Evolutionary conservation across 2,888 invertebrate species (phyloP).

Genomic region (Siphonodentalium dalli): DNA sequence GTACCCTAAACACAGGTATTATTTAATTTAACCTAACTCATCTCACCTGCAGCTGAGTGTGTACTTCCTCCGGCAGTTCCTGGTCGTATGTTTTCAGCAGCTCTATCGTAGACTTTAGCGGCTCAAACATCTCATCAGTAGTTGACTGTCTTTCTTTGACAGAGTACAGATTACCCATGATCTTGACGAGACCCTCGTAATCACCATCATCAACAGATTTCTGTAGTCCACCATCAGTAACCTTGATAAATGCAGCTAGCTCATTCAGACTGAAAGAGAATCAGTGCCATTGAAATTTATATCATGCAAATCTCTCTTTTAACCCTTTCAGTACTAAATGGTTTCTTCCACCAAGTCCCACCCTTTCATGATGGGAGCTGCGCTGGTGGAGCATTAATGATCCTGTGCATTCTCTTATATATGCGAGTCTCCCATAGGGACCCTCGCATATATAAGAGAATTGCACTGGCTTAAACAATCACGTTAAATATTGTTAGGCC

Average conservation of each 20-base stretch:
- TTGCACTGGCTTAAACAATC: too few relatives aligned
- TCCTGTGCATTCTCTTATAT: too few relatives aligned
- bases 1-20: too few relatives aligned
- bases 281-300: not conserved
- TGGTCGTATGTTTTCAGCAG: conserved; percentile 92
- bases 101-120: conserved; percentile 90
- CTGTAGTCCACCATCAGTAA: conserved; percentile 86
- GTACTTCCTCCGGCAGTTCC: conserved; percentile 95
- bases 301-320: too few relatives aligned
- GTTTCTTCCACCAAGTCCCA: not conserved
- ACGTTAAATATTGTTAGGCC: too few relatives aligned
- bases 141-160: conserved; percentile 87
- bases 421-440: too few relatives aligned
- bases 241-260: conserved; percentile 85
- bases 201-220: conserved; percentile 86
- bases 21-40: too few relatives aligned
- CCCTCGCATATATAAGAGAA: too few relatives aligned
- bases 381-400: too few relatives aligned
- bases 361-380: not conserved
- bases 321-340: too few relatives aligned
- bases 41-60: conserved; percentile 82
- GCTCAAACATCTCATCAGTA: conserved; percentile 96
- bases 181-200: conserved; percentile 84
- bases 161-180: conserved; percentile 92
- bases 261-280: conserved; percentile 75